Evolutionary conservation across 2,113 vertebrate species (phyloP).

Genomic region (Thunnus maccoyii): DNA sequence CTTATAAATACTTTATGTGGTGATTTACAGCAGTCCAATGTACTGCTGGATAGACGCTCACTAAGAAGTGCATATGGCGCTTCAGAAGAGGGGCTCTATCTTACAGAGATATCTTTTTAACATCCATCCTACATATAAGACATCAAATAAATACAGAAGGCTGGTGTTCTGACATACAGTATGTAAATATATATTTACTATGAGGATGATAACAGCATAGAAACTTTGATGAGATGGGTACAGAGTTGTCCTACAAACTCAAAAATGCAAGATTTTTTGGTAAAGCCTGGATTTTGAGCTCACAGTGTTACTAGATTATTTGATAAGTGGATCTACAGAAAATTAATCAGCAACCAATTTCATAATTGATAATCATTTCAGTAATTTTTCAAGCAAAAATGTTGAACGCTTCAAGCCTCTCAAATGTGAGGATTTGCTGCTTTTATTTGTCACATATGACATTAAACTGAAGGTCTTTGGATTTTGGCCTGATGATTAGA

Average conservation of each 20-base stretch:
- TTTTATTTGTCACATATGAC: neutral
- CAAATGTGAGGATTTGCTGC: neutral
- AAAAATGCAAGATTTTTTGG: neutral
- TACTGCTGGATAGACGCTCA: conserved; percentile 54
- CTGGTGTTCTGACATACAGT: neutral
- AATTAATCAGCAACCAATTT: neutral
- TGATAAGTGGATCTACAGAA: neutral
- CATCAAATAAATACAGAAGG: conserved; percentile 20
- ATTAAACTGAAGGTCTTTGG: neutral
- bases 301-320: neutral
- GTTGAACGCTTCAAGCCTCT: neutral
- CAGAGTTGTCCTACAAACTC: neutral
- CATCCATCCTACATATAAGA: conserved; percentile 4
- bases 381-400: neutral
- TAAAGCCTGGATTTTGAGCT: neutral
- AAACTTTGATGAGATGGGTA: neutral
- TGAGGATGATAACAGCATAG: neutral
- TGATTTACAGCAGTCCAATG: conserved; percentile 74
- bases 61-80: conserved; percentile 28
- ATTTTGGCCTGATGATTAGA: neutral
- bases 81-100: conserved; percentile 29
- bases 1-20: conserved; percentile 80
- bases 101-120: conserved; percentile 32
- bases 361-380: neutral
- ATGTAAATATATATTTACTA: neutral